Evolutionary conservation across 2,888 invertebrate genomes (phyloP).

Genomic region (Drosophila kuntzei): DNA sequence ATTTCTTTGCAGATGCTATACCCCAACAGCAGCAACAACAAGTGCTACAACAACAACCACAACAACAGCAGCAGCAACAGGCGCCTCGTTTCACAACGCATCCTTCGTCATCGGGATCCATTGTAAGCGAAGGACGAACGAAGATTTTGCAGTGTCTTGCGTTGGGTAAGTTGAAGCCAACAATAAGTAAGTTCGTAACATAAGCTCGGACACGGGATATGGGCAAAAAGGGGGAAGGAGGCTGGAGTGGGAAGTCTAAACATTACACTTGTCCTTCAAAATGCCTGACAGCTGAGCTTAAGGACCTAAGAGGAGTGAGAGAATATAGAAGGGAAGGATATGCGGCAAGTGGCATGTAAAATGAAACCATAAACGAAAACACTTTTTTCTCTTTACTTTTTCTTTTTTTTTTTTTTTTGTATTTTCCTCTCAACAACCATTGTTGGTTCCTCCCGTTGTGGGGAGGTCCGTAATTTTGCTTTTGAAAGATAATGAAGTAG

Average conservation of each 20-base stretch:
- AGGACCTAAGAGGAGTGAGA: constrained; percentile 4
- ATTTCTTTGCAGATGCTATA: constrained; percentile 53
- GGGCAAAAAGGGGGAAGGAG: neutral
- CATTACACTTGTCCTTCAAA: constrained; percentile 69
- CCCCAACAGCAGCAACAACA: constrained; percentile 47
- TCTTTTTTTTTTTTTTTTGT: neutral
- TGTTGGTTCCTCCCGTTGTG: neutral
- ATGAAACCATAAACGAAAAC: constrained; percentile 75
- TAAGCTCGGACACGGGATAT: constrained; percentile 21
- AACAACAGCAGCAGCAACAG: constrained; percentile 86
- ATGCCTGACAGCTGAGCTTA: constrained; percentile 61
- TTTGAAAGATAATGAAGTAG: constrained; percentile 81
- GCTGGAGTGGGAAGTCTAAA: constrained; percentile 36
- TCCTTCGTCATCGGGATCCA: constrained; percentile 93
- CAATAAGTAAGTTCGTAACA: constrained; percentile 30
- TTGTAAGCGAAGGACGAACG: constrained; percentile 94
- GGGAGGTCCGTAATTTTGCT: constrained; percentile 35
- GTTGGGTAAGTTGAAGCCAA: constrained; percentile 88
- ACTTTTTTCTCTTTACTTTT: constrained; percentile 21
- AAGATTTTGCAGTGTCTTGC: constrained; percentile 97
- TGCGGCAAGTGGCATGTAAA: constrained; percentile 64
- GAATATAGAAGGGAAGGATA: neutral
- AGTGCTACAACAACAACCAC: constrained; percentile 27
- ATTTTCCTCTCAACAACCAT: neutral
- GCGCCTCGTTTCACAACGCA: constrained; percentile 95